phyloP scores from a whole-genome alignment of 1,140 invertebrate species.

The Drosophila neocordata region DNA sequence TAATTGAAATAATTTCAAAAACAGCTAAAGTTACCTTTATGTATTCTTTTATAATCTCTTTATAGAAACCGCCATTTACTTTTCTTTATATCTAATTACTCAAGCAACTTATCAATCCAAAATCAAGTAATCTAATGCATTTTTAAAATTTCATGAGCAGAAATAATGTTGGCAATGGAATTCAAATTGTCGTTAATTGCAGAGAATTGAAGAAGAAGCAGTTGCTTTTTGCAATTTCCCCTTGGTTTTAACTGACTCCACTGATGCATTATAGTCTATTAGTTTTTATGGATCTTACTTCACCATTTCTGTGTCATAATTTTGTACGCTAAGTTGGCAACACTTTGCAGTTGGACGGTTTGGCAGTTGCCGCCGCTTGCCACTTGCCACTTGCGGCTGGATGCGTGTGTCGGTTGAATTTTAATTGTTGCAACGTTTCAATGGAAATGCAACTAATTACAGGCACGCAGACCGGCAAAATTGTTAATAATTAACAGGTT shows the following conservation, averaged over 20 bases:
- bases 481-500: conserved; percentile 82
- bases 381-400: neutral
- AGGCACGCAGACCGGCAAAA: conserved; percentile 65
- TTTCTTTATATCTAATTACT: neutral
- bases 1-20: too few relatives aligned
- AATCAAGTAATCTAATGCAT: neutral
- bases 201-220: neutral
- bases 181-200: neutral
- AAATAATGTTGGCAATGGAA: neutral
- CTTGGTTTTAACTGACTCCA: neutral
- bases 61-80: too few relatives aligned
- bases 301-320: conserved; percentile 60
- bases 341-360: conserved; percentile 61
- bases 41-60: too few relatives aligned
- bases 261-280: conserved; percentile 18
- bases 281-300: conserved; percentile 34
- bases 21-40: too few relatives aligned
- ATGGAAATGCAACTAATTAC: conserved; percentile 77
- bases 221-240: neutral
- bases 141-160: neutral
- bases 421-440: conserved; percentile 74
- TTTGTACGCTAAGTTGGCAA: conserved; percentile 81
- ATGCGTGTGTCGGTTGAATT: conserved; percentile 63
- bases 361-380: conserved; percentile 38
- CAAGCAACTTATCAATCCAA: neutral